phyloP scores from a whole-genome alignment of 2,113 vertebrate genomes.

The Brachyhypopomus occidentalis region DNA sequence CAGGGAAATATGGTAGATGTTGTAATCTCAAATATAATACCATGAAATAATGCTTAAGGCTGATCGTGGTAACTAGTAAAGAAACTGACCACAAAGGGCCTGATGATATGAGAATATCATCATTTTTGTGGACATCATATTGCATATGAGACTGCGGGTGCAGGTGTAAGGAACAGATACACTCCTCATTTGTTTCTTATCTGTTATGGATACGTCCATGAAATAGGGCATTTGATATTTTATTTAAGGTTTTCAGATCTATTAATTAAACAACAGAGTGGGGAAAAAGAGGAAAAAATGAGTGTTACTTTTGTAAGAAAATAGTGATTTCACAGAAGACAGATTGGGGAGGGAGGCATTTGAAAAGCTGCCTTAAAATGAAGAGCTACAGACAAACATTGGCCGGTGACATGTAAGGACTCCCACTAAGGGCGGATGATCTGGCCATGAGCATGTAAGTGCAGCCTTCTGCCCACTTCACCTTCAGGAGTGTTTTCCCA shows the following conservation, averaged over 20 bases:
- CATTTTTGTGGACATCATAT: not conserved
- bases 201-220: not conserved
- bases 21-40: not conserved
- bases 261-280: not conserved
- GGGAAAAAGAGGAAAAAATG: not conserved
- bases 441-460: not conserved
- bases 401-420: not conserved
- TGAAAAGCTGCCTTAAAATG: constrained; percentile 2
- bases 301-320: not conserved
- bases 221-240: not conserved
- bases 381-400: not conserved
- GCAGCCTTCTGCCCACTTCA: not conserved
- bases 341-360: not conserved
- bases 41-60: not conserved
- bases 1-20: not conserved
- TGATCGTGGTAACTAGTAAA: not conserved
- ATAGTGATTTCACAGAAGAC: not conserved
- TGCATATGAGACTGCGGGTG: not conserved
- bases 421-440: not conserved
- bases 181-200: not conserved
- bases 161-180: not conserved
- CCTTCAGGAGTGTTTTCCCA: not conserved
- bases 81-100: not conserved
- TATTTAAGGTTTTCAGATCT: not conserved
- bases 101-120: not conserved